Conservation (phyloP, 2,888 invertebrate genomes). For the Helobdella robusta region DNA sequence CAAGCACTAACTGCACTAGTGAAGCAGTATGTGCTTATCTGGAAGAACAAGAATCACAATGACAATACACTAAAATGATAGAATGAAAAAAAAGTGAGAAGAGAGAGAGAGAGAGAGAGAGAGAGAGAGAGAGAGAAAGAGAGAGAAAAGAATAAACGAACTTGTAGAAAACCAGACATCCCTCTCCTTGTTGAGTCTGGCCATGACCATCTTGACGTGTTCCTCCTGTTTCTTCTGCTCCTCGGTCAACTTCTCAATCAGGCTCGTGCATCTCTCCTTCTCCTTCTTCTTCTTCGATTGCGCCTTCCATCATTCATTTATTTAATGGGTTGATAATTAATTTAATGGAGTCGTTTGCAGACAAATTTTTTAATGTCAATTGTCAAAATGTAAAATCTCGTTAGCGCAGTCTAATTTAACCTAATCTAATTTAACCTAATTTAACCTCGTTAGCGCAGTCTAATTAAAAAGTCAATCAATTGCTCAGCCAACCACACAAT, state of each 20-base stretch:
- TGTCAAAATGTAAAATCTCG: no score
- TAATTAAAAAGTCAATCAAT: no score
- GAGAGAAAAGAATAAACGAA: conserved; percentile 31
- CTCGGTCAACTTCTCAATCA: conserved; percentile 84
- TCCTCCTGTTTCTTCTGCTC: conserved; percentile 86
- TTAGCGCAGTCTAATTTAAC: no score
- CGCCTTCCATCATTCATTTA: conserved; percentile 50
- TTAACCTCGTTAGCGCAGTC: no score
- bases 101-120: conserved; percentile 25
- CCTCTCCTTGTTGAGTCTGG: conserved; percentile 54
- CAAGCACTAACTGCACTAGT: no score
- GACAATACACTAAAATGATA: no score
- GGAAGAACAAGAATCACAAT: no score
- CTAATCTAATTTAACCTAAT: no score
- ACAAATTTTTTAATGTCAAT: neutral
- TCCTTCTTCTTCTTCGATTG: conserved; percentile 83
- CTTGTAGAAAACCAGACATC: conserved; percentile 50
- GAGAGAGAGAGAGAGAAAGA: neutral
- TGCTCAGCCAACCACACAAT: no score
- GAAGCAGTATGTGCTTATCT: no score
- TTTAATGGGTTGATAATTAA: neutral
- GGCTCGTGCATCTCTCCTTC: conserved; percentile 73
- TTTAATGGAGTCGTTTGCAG: neutral
- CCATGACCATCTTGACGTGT: conserved; percentile 78
- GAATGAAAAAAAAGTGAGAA: neutral